These are phyloP conservation scores for Apteryx mantelli DNA, from an alignment of 2,113 vertebrate genomes.

Conservation along the genomic window DNA sequence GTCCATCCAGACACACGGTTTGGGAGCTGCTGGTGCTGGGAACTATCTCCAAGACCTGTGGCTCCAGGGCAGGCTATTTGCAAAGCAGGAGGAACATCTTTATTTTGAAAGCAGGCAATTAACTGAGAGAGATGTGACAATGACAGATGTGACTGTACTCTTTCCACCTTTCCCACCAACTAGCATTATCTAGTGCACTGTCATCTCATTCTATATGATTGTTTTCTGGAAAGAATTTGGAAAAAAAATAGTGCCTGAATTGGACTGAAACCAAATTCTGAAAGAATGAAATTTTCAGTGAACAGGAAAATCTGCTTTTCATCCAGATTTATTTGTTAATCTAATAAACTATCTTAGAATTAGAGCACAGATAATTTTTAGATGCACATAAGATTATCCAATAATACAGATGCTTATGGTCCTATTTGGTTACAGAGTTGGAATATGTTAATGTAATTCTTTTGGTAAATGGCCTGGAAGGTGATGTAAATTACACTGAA, in stretches of 20 bases:
- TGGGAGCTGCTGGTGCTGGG: not conserved
- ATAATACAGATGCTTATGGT: not conserved
- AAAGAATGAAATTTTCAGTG: not conserved
- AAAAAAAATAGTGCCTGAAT: not conserved
- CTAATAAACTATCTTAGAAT: not conserved
- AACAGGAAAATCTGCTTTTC: not conserved
- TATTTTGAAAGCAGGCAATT: not conserved
- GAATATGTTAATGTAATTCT: not conserved
- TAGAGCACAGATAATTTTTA: not conserved
- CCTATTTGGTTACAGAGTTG: not conserved
- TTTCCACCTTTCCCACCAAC: not conserved
- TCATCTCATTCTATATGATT: not conserved
- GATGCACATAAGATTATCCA: not conserved
- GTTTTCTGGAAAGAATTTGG: not conserved
- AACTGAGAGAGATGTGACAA: not conserved
- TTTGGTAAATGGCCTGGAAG: not conserved
- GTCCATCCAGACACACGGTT: not conserved
- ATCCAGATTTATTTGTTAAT: not conserved
- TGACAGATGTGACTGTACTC: not conserved
- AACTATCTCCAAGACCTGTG: not conserved
- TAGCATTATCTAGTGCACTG: not conserved
- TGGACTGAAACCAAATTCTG: not conserved
- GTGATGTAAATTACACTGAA: not conserved
- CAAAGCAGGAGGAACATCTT: not conserved
- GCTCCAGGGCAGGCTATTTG: not conserved